Evolutionary conservation across 2,113 vertebrate species (phyloP), one percentile per base, ranked within the genome.

Genomic region (Brachypodius melanocephalos): DNA sequence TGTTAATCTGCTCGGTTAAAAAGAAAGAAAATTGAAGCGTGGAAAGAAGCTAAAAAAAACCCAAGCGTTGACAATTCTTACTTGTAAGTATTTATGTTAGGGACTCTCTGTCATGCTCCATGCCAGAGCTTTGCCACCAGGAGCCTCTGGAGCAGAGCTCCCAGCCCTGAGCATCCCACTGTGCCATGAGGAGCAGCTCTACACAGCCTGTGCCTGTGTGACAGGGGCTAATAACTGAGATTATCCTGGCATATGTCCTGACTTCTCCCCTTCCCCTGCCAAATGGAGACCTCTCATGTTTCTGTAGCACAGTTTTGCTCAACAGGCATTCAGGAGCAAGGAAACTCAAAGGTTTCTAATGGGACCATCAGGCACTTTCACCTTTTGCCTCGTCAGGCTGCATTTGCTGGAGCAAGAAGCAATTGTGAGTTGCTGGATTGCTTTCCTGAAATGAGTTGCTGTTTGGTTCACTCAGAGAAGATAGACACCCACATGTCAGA

Each of bases 391-490:
- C 69, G 65, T 82, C 81, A 66, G 54, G 82, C 87, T 82, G 73
- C 61, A 9, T 77, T 84, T 90, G 72, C 66, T 63, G 49, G 74
- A 85, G 74, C 18, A 10, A 73, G 81, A 68, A 85, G 77, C 16
- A 18, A 31, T 68, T 85, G 69, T 26, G 91, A 75, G 81, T 57
- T 95, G 66, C 63, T 87, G 94, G 77, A 74, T 96, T 85, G 85
- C 81, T 93, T 89, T 79, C 78, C 85, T 93, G 74, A 66, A 89
- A 76, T 79, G 67, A 95, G 83, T 29, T 83, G 74, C 75, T 83
- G 14, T 88, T 90, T 67, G 80, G 24, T 77, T 91, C 81, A 5
- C 71, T 88, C 46, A 3, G 54, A 51, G 69, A 52, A 84, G 87
- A 94, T 51, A 62, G 94, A 82, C 75, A 46, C 63, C 71, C 5